These are phyloP conservation scores for Sphyrna mokarran DNA, from an alignment of 2,113 vertebrate genomes.

Conservation along the genomic window DNA sequence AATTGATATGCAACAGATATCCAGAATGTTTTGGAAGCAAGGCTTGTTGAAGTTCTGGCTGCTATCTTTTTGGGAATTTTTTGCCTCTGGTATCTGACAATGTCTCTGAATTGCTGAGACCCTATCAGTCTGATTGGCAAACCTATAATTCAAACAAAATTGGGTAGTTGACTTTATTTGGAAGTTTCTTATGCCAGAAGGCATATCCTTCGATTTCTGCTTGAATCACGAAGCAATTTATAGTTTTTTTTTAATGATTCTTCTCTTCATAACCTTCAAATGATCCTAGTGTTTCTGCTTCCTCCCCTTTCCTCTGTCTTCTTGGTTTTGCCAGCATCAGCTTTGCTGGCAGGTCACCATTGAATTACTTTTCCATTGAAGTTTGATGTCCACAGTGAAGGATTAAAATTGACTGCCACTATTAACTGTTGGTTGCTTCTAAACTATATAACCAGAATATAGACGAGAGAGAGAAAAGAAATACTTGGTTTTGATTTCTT, in stretches of 20 bases:
- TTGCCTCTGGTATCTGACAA: not conserved
- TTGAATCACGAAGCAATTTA: not conserved
- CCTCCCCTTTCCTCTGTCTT: not conserved
- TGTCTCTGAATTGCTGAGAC: not conserved
- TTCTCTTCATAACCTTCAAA: not conserved
- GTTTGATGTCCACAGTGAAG: not conserved
- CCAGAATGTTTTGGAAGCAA: not conserved
- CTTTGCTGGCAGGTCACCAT: not conserved
- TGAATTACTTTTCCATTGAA: not conserved
- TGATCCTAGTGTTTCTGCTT: not conserved
- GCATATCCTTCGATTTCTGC: not conserved
- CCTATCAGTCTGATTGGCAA: not conserved
- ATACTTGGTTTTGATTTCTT: not conserved
- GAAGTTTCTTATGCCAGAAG: not conserved
- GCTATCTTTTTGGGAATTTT: too few relatives aligned
- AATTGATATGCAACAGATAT: not conserved
- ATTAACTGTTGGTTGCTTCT: not conserved
- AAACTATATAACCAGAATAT: not conserved
- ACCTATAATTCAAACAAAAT: not conserved
- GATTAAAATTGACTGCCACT: not conserved
- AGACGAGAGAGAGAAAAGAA: not conserved
- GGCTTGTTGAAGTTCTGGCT: not conserved
- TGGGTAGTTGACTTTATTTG: not conserved
- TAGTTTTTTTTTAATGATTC: not conserved
- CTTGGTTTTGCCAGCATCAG: not conserved